Evolutionary conservation across 2,113 vertebrate genomes (phyloP).

Genomic region (Melierax canorus): DNA sequence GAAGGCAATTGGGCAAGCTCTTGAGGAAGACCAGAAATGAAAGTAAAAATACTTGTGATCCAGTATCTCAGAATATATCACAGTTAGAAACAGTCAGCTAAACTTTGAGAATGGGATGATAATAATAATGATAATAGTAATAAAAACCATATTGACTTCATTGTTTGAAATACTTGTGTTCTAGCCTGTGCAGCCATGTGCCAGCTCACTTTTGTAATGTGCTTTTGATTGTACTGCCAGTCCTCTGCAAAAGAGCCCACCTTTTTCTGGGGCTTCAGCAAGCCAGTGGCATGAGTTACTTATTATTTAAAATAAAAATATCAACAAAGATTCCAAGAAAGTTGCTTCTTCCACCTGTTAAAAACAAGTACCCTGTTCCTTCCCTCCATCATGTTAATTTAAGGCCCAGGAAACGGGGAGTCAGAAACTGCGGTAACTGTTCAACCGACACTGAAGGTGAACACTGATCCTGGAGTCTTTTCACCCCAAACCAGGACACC

Average conservation of each 20-base stretch:
- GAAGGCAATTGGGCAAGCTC: neutral
- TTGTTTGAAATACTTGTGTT: neutral
- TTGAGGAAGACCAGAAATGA: neutral
- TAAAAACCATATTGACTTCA: neutral
- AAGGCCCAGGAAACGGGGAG: neutral
- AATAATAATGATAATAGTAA: neutral
- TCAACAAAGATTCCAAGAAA: neutral
- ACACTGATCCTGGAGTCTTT: neutral
- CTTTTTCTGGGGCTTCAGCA: neutral
- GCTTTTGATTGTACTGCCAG: neutral
- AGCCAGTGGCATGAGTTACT: neutral
- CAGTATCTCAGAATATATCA: neutral
- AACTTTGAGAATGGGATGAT: neutral
- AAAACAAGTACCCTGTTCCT: neutral
- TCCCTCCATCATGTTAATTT: neutral
- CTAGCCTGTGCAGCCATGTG: neutral
- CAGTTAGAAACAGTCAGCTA: neutral
- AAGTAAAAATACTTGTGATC: neutral
- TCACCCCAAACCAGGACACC: neutral
- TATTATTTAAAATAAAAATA: neutral
- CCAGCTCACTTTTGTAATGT: neutral
- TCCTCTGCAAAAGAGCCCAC: neutral
- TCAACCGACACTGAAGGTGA: neutral
- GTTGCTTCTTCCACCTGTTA: neutral
- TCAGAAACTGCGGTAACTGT: neutral